Evolutionary conservation across 1,140 invertebrate genomes (phyloP).

Genomic region (Episyrphus balteatus): DNA sequence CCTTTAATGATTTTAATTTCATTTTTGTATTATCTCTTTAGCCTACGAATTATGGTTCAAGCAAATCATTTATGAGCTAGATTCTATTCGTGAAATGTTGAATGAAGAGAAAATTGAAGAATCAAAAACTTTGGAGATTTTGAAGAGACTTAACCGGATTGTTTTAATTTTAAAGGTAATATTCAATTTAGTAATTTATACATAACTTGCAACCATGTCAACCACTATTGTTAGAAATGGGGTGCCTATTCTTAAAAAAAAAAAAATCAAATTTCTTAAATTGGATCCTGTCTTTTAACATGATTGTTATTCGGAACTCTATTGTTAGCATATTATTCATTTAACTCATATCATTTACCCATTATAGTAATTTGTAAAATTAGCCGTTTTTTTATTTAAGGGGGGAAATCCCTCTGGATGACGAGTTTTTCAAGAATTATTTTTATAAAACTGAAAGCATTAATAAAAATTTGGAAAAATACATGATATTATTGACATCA

Average conservation of each 20-base stretch:
- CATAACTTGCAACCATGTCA: neutral
- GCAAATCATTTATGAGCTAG: constrained; percentile 94
- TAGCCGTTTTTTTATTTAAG: too few relatives aligned
- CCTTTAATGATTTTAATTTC: neutral
- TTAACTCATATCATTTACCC: too few relatives aligned
- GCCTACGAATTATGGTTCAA: constrained; percentile 99
- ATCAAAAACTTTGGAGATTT: constrained; percentile 81
- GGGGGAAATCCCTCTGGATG: too few relatives aligned
- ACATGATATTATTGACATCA: too few relatives aligned
- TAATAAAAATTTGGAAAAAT: too few relatives aligned
- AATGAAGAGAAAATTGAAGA: constrained; percentile 73
- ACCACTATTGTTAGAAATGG: neutral
- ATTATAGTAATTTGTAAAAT: too few relatives aligned
- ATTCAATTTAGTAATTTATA: constrained; percentile 3
- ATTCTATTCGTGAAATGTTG: constrained; percentile 79
- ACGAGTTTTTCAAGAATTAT: too few relatives aligned
- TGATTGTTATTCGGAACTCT: too few relatives aligned
- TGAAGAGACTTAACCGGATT: constrained; percentile 83
- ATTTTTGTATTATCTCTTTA: constrained; percentile 39
- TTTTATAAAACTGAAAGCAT: too few relatives aligned
- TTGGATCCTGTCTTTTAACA: too few relatives aligned
- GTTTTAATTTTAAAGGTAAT: constrained; percentile 88
- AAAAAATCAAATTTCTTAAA: too few relatives aligned
- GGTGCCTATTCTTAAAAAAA: neutral
- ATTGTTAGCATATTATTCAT: too few relatives aligned